Percentiles rank a stretch among this genome's conserved stretches.
Evolutionary conservation across 2,797 vertebrate species (phyloP).

Genomic region (Sebastes wilsoni): DNA sequence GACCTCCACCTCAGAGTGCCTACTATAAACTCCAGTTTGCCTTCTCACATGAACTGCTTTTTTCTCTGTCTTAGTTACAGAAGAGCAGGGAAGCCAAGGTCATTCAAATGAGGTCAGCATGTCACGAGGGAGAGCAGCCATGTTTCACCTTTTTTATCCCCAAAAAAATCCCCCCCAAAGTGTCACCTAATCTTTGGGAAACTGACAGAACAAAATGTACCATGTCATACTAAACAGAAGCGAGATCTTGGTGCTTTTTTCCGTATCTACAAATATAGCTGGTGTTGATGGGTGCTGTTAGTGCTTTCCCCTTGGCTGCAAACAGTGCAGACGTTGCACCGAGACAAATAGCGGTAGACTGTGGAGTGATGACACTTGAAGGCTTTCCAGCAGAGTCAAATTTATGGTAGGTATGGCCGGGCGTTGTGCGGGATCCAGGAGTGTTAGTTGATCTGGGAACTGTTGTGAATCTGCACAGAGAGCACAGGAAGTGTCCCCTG

Average conservation of each 20-base stretch:
- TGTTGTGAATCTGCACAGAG: conserved; percentile 59
- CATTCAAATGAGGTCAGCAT: conserved; percentile 52
- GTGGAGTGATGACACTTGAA: conserved; percentile 70
- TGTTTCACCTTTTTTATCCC: conserved; percentile 41
- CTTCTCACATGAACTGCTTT: conserved; percentile 7
- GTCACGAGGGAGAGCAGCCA: conserved; percentile 43
- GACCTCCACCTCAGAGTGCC: conserved; percentile 59
- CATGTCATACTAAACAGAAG: not conserved
- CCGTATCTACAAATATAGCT: conserved; percentile 15
- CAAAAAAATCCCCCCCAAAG: not conserved
- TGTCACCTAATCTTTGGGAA: not conserved
- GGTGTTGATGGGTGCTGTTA: conserved; percentile 55
- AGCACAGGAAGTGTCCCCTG: conserved; percentile 67
- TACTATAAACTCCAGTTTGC: conserved; percentile 27
- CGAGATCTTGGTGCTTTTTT: not conserved
- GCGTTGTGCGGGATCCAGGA: conserved; percentile 58
- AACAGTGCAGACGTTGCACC: conserved; percentile 13
- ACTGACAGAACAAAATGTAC: not conserved
- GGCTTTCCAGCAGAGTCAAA: conserved; percentile 68
- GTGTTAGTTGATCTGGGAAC: conserved; percentile 67
- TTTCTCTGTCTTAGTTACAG: conserved; percentile 18
- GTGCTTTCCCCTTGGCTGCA: conserved; percentile 33
- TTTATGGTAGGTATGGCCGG: conserved; percentile 67
- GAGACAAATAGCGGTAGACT: conserved; percentile 55
- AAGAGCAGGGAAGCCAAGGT: conserved; percentile 46